A percentile compares a stretch with the other conserved stretches of the same genome.
These are phyloP conservation scores for Temnothorax longispinosus DNA, from an alignment of 1,140 invertebrate genomes.

Conservation along the genomic window DNA sequence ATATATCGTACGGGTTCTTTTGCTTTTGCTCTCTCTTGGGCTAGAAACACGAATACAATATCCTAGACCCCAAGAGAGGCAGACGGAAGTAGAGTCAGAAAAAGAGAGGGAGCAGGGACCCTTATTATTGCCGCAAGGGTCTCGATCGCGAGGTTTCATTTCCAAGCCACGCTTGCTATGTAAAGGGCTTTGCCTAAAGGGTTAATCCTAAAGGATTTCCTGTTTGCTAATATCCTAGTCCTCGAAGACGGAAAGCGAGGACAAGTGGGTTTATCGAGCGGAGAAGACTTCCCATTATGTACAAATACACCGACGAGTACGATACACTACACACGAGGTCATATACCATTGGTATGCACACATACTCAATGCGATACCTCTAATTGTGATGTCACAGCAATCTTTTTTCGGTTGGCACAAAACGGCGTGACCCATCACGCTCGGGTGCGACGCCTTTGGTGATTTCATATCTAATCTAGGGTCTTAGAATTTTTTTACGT, in stretches of 20 bases:
- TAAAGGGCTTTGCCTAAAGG: constrained; percentile 12
- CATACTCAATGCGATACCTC: constrained; percentile 56
- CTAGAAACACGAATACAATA: constrained; percentile 17
- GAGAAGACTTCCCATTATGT: constrained; percentile 41
- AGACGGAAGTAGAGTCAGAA: constrained; percentile 2
- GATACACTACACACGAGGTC: constrained; percentile 43
- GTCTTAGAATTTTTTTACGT: constrained; percentile 35
- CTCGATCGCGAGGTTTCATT: constrained; percentile 26
- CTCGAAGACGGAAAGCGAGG: constrained; percentile 45
- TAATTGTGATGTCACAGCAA: constrained; percentile 59
- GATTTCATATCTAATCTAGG: constrained; percentile 44
- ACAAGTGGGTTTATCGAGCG: constrained; percentile 49
- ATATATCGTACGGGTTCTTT: constrained; percentile 28
- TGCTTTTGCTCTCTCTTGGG: not conserved
- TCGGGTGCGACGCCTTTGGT: constrained; percentile 10
- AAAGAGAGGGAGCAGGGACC: not conserved
- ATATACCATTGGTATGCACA: constrained; percentile 43
- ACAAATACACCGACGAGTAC: constrained; percentile 51
- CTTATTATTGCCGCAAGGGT: not conserved
- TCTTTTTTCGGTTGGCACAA: constrained; percentile 40
- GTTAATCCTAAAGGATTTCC: constrained; percentile 38
- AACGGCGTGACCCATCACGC: constrained; percentile 14
- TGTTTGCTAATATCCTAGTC: constrained; percentile 30
- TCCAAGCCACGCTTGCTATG: constrained; percentile 1
- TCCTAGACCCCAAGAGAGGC: constrained; percentile 6